Base-by-base conservation (phyloP, 1,140 invertebrate genomes). In the Harlomillsia oculata region DNA sequence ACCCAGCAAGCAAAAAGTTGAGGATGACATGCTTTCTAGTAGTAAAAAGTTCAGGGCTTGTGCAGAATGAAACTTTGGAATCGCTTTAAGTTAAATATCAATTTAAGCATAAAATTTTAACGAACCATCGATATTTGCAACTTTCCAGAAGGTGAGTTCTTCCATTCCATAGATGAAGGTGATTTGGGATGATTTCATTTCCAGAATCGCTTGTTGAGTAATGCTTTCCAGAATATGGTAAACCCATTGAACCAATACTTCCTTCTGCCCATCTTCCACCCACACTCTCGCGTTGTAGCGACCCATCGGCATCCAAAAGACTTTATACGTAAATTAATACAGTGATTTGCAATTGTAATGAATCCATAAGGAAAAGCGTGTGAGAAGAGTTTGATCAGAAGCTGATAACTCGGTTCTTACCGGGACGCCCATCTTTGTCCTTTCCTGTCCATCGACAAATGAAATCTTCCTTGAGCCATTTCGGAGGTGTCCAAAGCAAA, bases 91-190 rank as follows among this genome's bases (percentile, higher is more conserved):
- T 20, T 16, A 41, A 9, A 20, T 41, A 5, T 8, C 8, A 41
- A 41, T 41, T 5, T 16, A 41, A 16, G 39, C 21, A 49, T 32
- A 36, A 36, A n/a, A 11, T 36, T 11, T 49, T 3, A 32, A 9
- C 4, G 29, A 39, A 56, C 54, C 49, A 9, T 29, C 32, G 16
- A 56, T 14, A 39, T 56, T 44, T 8, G 54, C 43, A 25, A 56
- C 32, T 49, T 56, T 45, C 26, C 44, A 56, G 30, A 49, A 46
- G 1, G 41, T 56, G 6, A 56, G 21, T 11, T 48, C 2, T 21
- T 56, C 54, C 44, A 56, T 56, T 23, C 54, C 54, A 26, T 46
- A 56, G 32, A 56, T 49, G 9, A 49, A 44, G 23, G 44, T 39
- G 36, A 11, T 25, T 26, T 45, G 44, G 1, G 36, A 32, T 44